Base-by-base conservation (phyloP, 2,888 invertebrate genomes). In the Rhorus exstirpatorius region DNA sequence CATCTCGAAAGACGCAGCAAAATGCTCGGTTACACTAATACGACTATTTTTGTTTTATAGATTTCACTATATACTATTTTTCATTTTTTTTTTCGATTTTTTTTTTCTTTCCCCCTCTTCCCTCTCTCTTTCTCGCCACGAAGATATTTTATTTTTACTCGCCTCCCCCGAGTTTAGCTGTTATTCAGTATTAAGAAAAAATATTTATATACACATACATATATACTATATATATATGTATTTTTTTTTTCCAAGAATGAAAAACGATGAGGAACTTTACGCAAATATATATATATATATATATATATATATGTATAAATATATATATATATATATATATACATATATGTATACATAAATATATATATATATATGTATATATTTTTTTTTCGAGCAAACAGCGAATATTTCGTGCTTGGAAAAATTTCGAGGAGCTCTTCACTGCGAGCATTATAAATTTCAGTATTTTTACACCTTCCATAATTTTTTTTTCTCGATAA, bases 201-300 rank as follows among this genome's bases (percentile, higher is more conserved):
- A 72, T 70, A 81, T 75, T 75, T 68, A 74, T 60, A 79, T 58
- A 53, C 51, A 53, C 17, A 49, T 35, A 63, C 38, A 63, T 6
- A 53, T 12, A 53, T 14, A n/a, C n/a, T n/a, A n/a, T 26, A 14
- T 14, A 70, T 21, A 51, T 74, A 72, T 61, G n/a, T 72, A 60
- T 60, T 12, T 70, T 31, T 72, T 49, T 71, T 61, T 55, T 68
- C 19, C 14, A 58, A 68, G 61, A 76, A 81, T 72, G 72, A 67
- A 74, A 78, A 77, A 78, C 53, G 53, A 81, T 58, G 74, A 81
- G 81, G 77, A 81, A 81, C 81, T 81, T 79, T 65, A 51, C 74
- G 70, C 70, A n/a, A n/a, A n/a, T n/a, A n/a, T n/a, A n/a, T n/a
- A n/a, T n/a, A n/a, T n/a, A n/a, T n/a, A n/a, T n/a, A n/a, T n/a